phyloP scores from a whole-genome alignment of 2,888 invertebrate species.

The Cyclophora punctaria region DNA sequence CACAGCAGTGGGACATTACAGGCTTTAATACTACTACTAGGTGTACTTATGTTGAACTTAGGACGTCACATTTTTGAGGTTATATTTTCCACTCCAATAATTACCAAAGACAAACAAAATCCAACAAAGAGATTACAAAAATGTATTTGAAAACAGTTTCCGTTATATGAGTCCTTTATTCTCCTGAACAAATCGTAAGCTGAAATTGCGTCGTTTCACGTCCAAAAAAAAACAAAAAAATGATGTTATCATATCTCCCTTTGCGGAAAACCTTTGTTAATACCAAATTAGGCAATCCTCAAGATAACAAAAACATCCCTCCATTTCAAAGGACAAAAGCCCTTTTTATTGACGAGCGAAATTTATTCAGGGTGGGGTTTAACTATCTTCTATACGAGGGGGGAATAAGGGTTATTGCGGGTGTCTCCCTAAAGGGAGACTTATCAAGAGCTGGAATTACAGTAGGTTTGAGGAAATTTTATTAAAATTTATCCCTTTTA shows the following conservation, averaged over 20 bases:
- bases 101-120: background rate
- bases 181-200: slow-evolving; percentile 9
- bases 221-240: slow-evolving; percentile 48
- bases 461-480: slow-evolving; percentile 19
- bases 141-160: slow-evolving; percentile 6
- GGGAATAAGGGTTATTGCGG: slow-evolving; percentile 19
- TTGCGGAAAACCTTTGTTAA: slow-evolving; percentile 69
- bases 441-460: slow-evolving; percentile 37
- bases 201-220: slow-evolving; percentile 5
- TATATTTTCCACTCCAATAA: too few species aligned
- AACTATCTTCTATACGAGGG: slow-evolving; percentile 62
- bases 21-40: too few species aligned
- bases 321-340: slow-evolving; percentile 62
- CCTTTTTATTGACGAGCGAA: slow-evolving; percentile 66
- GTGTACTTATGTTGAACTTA: too few species aligned
- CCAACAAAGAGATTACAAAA: slow-evolving; percentile 7
- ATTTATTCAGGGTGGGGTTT: slow-evolving; percentile 67
- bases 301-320: slow-evolving; percentile 75
- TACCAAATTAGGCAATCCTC: slow-evolving; percentile 75
- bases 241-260: slow-evolving; percentile 64
- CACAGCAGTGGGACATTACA: too few species aligned
- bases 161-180: slow-evolving; percentile 13
- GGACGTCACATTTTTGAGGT: too few species aligned
- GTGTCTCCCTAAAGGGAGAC: slow-evolving; percentile 28
- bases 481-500: slow-evolving; percentile 15